Percentiles rank a stretch among this genome's conserved stretches.
These are phyloP conservation scores for Prochilodus magdalenae DNA, from an alignment of 2,113 vertebrate species.

Conservation along the genomic window DNA sequence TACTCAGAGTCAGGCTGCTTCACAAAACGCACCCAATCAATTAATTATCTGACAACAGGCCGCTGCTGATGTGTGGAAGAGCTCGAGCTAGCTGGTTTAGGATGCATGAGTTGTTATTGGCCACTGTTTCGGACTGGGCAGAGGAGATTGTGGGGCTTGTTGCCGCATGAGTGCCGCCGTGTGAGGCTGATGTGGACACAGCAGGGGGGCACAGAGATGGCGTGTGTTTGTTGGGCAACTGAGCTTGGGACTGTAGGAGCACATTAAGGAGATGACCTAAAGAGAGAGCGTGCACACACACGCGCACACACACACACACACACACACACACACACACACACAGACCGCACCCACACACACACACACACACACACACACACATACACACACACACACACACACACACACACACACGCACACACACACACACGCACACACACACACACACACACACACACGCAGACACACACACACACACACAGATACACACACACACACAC, in stretches of 20 bases:
- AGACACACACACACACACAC: conserved; percentile 35
- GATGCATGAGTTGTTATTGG: conserved; percentile 23
- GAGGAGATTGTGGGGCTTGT: conserved; percentile 62
- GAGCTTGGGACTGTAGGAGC: conserved; percentile 56
- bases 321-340: conserved; percentile 24
- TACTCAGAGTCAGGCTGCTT: background rate
- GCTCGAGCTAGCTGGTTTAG: background rate
- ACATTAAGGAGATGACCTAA: conserved; percentile 67
- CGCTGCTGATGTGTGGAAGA: background rate
- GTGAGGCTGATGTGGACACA: conserved; percentile 72
- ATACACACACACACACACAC: conserved; percentile 35
- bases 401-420: conserved; percentile 36
- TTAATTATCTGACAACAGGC: conserved; percentile 23
- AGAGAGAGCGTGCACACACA: conserved; percentile 31
- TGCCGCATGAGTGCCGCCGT: conserved; percentile 67
- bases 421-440: conserved; percentile 33
- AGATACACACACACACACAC: conserved; percentile 34
- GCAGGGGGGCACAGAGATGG: conserved; percentile 64
- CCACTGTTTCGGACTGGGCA: conserved; percentile 48
- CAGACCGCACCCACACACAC: no score
- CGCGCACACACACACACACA: conserved; percentile 15
- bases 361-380: conserved; percentile 35
- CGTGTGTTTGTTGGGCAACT: conserved; percentile 59
- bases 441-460: conserved; percentile 39
- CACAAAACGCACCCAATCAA: conserved; percentile 15